These are phyloP conservation scores for Microtus ochrogaster DNA, from an alignment of 2,113 vertebrate species.

Conservation along the genomic window DNA sequence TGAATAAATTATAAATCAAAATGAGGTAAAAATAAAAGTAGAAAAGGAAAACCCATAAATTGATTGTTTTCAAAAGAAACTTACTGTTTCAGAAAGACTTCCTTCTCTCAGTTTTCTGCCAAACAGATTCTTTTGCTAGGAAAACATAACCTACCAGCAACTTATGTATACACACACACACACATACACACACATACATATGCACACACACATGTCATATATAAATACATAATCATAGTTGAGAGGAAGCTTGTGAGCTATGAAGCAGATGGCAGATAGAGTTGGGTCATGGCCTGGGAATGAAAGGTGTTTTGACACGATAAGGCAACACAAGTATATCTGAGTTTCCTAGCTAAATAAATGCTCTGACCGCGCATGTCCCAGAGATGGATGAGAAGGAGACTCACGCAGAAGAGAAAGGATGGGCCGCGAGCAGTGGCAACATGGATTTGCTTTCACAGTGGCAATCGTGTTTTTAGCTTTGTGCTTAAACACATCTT, in stretches of 20 bases:
- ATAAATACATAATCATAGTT: conserved; percentile 69
- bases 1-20: not conserved
- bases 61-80: not conserved
- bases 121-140: conserved; percentile 80
- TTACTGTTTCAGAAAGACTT: conserved; percentile 14
- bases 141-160: conserved; percentile 80
- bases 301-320: conserved; percentile 67
- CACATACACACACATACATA: not conserved
- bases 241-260: conserved; percentile 61
- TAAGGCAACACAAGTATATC: conserved; percentile 55
- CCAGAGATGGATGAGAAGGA: not conserved
- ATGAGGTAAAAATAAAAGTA: not conserved
- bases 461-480: conserved; percentile 52
- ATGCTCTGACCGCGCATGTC: conserved; percentile 38
- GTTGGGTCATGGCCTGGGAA: conserved; percentile 62
- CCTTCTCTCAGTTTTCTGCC: conserved; percentile 74
- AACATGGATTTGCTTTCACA: not conserved
- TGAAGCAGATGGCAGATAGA: conserved; percentile 74
- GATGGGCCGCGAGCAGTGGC: not conserved
- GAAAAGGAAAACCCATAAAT: not conserved
- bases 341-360: conserved; percentile 63
- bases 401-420: conserved; percentile 39
- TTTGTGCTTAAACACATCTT: conserved; percentile 60
- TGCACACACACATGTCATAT: conserved; percentile 12
- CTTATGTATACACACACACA: conserved; percentile 48